These are phyloP conservation scores for Drosophila tropicalis DNA, from an alignment of 1,140 invertebrate species.

Conservation along the genomic window DNA sequence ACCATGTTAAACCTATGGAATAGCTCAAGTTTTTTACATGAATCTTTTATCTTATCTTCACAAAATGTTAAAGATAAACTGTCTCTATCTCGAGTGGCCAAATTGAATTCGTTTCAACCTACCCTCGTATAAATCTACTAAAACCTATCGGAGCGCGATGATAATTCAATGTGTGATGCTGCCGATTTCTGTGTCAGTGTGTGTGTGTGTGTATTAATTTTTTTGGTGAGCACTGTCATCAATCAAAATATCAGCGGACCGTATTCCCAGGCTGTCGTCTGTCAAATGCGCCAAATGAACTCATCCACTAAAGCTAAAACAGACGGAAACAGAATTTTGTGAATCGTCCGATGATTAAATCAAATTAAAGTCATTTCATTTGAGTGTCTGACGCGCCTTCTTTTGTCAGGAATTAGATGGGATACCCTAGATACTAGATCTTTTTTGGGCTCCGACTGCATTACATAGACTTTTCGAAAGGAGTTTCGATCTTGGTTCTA, in stretches of 20 bases:
- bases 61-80: no score
- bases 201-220: conserved; percentile 16
- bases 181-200: conserved; percentile 25
- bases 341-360: conserved; percentile 31
- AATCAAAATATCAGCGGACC: conserved; percentile 63
- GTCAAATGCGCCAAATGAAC: conserved; percentile 57
- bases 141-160: conserved; percentile 22
- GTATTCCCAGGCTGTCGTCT: conserved; percentile 56
- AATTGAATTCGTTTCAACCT: background rate
- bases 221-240: conserved; percentile 68
- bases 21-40: no score
- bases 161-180: conserved; percentile 67
- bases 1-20: no score
- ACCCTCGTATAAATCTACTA: background rate
- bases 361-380: conserved; percentile 59
- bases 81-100: no score
- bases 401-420: background rate
- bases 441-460: no score
- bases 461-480: no score
- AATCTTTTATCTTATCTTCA: no score
- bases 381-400: conserved; percentile 33
- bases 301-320: conserved; percentile 42
- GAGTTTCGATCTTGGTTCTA: no score
- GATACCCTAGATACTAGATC: no score
- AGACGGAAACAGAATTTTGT: conserved; percentile 25